Evolutionary conservation across 2,113 vertebrate species (phyloP).

Genomic region (Thunnus thynnus): DNA sequence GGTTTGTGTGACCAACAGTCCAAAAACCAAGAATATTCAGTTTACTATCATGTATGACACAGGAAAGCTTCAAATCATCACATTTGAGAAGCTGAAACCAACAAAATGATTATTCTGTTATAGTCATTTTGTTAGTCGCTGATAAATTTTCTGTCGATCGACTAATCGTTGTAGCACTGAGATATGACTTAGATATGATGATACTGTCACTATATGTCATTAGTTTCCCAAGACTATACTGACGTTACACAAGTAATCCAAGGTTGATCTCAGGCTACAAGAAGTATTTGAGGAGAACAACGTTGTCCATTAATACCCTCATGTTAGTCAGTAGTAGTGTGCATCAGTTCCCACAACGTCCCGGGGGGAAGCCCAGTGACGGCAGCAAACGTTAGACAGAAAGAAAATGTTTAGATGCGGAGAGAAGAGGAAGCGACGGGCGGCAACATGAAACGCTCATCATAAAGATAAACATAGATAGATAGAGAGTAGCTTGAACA

Average conservation of each 20-base stretch:
- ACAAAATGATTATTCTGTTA: too few species aligned
- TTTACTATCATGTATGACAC: too few species aligned
- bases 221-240: conserved; percentile 32
- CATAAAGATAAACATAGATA: conserved; percentile 5
- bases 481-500: conserved; percentile 1
- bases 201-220: not conserved
- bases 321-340: conserved; percentile 48
- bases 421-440: conserved; percentile 27
- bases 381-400: conserved; percentile 57
- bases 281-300: conserved; percentile 37
- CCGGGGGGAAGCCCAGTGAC: conserved; percentile 57
- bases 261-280: not conserved
- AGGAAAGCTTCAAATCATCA: too few species aligned
- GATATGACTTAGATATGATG: too few species aligned
- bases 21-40: too few species aligned
- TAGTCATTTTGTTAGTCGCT: too few species aligned
- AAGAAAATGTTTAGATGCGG: conserved; percentile 48
- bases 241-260: conserved; percentile 10
- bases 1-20: too few species aligned
- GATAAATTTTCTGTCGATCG: too few species aligned
- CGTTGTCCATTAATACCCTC: conserved; percentile 37
- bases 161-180: too few species aligned
- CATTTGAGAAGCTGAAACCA: too few species aligned
- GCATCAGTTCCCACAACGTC: conserved; percentile 64
- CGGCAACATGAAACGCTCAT: conserved; percentile 9